Conservation (phyloP, 2,797 vertebrate genomes). For the Gambusia yucatana region DNA sequence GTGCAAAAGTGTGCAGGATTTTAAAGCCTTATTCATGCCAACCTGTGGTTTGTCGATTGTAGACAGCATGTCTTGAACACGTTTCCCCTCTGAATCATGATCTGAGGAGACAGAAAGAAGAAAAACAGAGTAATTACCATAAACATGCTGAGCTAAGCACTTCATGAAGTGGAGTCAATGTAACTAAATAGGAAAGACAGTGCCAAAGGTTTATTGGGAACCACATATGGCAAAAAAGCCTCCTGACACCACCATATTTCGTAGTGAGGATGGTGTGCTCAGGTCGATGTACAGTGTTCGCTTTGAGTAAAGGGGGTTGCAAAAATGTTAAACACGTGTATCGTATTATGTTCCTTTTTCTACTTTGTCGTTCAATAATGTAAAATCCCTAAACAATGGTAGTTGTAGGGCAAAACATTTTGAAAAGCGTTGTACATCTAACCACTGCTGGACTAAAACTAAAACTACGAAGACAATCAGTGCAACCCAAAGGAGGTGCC, state of each 20-base stretch:
- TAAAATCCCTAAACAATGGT: not conserved
- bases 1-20: slow-evolving; percentile 11
- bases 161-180: not conserved
- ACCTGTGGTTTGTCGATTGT: slow-evolving; percentile 97
- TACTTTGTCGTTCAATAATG: not conserved
- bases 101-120: slow-evolving; percentile 79
- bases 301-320: not conserved
- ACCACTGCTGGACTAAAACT: not conserved
- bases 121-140: slow-evolving; percentile 31
- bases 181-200: not conserved
- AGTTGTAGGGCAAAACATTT: not conserved
- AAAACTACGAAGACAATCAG: not conserved
- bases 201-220: not conserved
- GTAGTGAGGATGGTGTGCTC: not conserved
- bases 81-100: slow-evolving; percentile 94
- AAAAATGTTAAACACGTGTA: not conserved
- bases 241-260: not conserved
- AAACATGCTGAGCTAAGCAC: slow-evolving; percentile 5
- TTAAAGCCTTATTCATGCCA: slow-evolving; percentile 64
- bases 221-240: not conserved
- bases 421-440: not conserved
- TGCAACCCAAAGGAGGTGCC: not conserved
- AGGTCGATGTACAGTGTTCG: not conserved
- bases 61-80: slow-evolving; percentile 94
- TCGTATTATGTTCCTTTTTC: not conserved